Conservation (phyloP, 2,113 vertebrate genomes). For the Xyrauchen texanus region DNA sequence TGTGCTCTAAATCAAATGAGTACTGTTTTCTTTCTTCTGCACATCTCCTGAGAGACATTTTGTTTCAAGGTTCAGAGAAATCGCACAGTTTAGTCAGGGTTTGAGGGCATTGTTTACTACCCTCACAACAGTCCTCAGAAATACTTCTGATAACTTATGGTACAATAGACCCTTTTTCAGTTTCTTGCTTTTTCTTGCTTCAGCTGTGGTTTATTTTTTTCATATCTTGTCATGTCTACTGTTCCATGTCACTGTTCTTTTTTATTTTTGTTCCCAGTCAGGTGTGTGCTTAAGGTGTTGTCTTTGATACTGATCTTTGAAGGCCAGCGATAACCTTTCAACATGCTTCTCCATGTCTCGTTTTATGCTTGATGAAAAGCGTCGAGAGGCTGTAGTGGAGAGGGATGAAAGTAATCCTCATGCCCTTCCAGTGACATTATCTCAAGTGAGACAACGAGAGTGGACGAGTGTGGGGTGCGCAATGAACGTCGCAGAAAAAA, state of each 20-base stretch:
- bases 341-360: conserved; percentile 53
- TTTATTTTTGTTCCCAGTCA: neutral
- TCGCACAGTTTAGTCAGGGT: conserved; percentile 63
- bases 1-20: conserved; percentile 68
- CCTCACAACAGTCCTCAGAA: conserved; percentile 52
- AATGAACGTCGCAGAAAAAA: conserved; percentile 38
- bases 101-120: conserved; percentile 67
- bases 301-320: conserved; percentile 46
- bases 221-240: neutral
- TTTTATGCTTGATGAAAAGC: conserved; percentile 62
- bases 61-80: conserved; percentile 67
- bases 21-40: conserved; percentile 50
- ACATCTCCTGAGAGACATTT: conserved; percentile 65
- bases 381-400: conserved; percentile 60
- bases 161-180: neutral
- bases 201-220: neutral
- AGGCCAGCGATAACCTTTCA: conserved; percentile 65
- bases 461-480: conserved; percentile 58
- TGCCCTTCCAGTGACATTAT: conserved; percentile 68
- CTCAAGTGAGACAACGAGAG: conserved; percentile 67
- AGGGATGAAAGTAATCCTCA: conserved; percentile 60
- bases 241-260: neutral
- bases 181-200: neutral
- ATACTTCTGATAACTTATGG: conserved; percentile 53
- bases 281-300: conserved; percentile 39